Evolutionary conservation across 2,888 invertebrate species (phyloP), one percentile per base, ranked within the genome.

Genomic region (Coenonympha glycerion): DNA sequence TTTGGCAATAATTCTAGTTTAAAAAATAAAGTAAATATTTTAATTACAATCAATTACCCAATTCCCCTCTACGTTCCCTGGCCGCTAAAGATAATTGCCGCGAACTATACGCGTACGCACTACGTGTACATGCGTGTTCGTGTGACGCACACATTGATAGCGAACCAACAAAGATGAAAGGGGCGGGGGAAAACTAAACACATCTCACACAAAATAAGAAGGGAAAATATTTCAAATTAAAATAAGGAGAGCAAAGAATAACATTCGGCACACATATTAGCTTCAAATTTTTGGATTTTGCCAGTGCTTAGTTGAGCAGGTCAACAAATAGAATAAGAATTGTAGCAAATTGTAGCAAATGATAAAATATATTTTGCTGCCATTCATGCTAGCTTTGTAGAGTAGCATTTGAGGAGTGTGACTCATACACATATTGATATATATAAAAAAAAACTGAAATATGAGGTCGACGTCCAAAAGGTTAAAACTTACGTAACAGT

Each of bases 131-230:
- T 19, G 3, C 46, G 46, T 18, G 46, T 16, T 18, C 16, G 9
- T 15, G 24, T 9, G 21, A 40, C 6, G 24, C 33, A 37, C 46
- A 22, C 22, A 45, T 39, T 5, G 1, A 46, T 26, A 46, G 45
- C 28, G 34, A 16, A n/a, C 34, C 21, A 21, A 21, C 15, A n/a
- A 26, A 24, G n/a, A n/a, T n/a, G n/a, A n/a, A n/a, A n/a, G n/a
- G n/a, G n/a, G n/a, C n/a, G n/a, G n/a, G n/a, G n/a, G n/a, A n/a
- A n/a, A n/a, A n/a, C n/a, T n/a, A n/a, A n/a, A n/a, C n/a, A n/a
- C n/a, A n/a, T n/a, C n/a, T n/a, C n/a, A n/a, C n/a, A n/a, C n/a
- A n/a, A n/a, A n/a, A n/a, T n/a, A n/a, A n/a, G n/a, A n/a, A n/a
- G n/a, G n/a, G n/a, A n/a, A n/a, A n/a, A 41, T 41, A 28, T 28